Percentiles rank a stretch among this genome's conserved stretches.
phyloP scores from a whole-genome alignment of 2,888 invertebrate genomes.

The Dicyrtoma fusca region DNA sequence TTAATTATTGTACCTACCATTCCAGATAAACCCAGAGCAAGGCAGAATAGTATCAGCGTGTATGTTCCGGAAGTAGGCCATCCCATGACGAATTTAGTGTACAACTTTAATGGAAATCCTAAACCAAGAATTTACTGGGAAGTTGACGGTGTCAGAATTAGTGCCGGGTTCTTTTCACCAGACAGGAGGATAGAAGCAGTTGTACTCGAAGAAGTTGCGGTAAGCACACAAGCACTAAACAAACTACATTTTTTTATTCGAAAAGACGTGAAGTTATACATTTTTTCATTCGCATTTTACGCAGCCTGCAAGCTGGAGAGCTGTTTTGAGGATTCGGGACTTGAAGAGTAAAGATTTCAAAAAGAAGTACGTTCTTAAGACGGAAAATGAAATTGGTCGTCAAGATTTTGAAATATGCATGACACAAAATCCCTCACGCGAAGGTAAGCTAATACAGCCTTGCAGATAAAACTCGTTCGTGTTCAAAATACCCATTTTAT shows the following conservation, averaged over 20 bases:
- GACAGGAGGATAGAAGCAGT: conserved; percentile 43
- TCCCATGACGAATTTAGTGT: conserved; percentile 35
- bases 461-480: not conserved
- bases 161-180: conserved; percentile 40
- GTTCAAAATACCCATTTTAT: not conserved
- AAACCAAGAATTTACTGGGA: conserved; percentile 48
- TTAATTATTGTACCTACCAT: not conserved
- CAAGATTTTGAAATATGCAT: conserved; percentile 49
- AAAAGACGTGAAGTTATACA: not conserved
- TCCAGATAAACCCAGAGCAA: conserved; percentile 24
- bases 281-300: not conserved
- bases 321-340: conserved; percentile 42
- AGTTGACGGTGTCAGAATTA: conserved; percentile 44
- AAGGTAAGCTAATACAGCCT: conserved; percentile 21
- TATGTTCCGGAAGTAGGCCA: conserved; percentile 47
- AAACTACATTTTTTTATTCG: no score
- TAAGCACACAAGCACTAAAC: conserved; percentile 8
- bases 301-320: conserved; percentile 42
- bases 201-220: conserved; percentile 38
- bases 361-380: conserved; percentile 44
- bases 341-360: conserved; percentile 47
- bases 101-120: conserved; percentile 49
- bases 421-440: conserved; percentile 38
- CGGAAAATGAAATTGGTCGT: conserved; percentile 44
- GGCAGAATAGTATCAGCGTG: conserved; percentile 24